Percentiles rank a stretch among this genome's conserved stretches.
phyloP scores from a whole-genome alignment of 2,113 vertebrate species.

The Maccullochella peelii region DNA sequence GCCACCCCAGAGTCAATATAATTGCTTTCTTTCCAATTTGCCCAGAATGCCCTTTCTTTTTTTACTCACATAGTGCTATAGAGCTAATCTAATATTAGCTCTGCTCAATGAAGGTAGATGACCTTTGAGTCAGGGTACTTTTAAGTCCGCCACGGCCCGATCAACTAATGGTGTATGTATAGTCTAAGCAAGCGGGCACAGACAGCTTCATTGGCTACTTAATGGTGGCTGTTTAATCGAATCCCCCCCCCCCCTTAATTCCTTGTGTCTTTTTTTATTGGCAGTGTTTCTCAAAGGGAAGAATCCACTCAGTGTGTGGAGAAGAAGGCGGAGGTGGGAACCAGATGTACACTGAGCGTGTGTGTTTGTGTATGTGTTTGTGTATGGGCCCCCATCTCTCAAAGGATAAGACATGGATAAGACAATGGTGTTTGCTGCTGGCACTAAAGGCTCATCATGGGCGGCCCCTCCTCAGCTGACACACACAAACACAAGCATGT shows the following conservation, averaged over 20 bases:
- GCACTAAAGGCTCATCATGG: slow-evolving; percentile 74
- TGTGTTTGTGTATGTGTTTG: slow-evolving; percentile 18
- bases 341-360: slow-evolving; percentile 57
- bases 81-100: slow-evolving; percentile 74
- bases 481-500: slow-evolving; percentile 41
- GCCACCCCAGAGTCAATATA: slow-evolving; percentile 28
- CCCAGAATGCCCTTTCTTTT: slow-evolving; percentile 29
- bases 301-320: slow-evolving; percentile 34
- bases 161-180: slow-evolving; percentile 73
- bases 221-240: slow-evolving; percentile 75
- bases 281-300: slow-evolving; percentile 51
- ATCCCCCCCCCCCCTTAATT: slow-evolving; percentile 36
- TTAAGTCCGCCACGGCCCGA: slow-evolving; percentile 57
- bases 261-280: slow-evolving; percentile 52
- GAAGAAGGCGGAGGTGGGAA: slow-evolving; percentile 34
- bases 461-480: slow-evolving; percentile 52
- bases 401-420: slow-evolving; percentile 66
- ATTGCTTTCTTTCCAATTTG: slow-evolving; percentile 40
- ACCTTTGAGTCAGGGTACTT: slow-evolving; percentile 69
- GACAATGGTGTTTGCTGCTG: slow-evolving; percentile 79
- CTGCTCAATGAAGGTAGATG: slow-evolving; percentile 69
- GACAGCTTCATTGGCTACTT: slow-evolving; percentile 71
- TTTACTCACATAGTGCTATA: slow-evolving; percentile 44
- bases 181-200: slow-evolving; percentile 52
- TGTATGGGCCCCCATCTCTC: slow-evolving; percentile 53